Evolutionary conservation across 2,113 vertebrate species (phyloP).

Genomic region (Cavia aperea): DNA sequence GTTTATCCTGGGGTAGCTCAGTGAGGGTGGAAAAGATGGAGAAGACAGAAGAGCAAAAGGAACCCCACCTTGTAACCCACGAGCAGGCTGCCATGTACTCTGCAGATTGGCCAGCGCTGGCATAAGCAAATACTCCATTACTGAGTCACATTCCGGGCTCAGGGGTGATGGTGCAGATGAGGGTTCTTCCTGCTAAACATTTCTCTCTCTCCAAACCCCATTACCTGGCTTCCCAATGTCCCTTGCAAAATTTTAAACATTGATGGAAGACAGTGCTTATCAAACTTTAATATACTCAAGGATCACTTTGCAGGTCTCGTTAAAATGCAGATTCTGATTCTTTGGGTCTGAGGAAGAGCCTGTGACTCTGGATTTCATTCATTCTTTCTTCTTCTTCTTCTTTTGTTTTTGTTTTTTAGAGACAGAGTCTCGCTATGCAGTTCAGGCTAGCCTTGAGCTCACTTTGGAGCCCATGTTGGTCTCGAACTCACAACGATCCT

Average conservation of each 20-base stretch:
- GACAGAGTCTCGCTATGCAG: neutral
- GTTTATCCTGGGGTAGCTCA: neutral
- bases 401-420: neutral
- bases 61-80: too few species aligned
- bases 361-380: neutral
- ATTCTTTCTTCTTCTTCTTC: neutral
- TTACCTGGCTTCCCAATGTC: neutral
- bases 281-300: neutral
- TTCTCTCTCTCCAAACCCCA: neutral
- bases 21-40: neutral
- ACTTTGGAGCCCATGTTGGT: neutral
- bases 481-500: too few species aligned
- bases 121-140: neutral
- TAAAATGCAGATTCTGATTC: neutral
- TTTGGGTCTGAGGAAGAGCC: neutral
- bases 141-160: neutral
- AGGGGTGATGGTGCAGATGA: neutral
- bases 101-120: neutral
- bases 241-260: neutral
- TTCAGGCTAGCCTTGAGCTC: neutral
- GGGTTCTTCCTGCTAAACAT: neutral
- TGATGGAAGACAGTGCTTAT: neutral
- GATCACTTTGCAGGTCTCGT: neutral
- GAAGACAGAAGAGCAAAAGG: neutral
- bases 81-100: neutral